Percentiles rank a stretch among this genome's conserved stretches.
These are phyloP conservation scores for Leucoraja ocellata DNA, from an alignment of 2,797 vertebrate genomes.

Conservation along the genomic window DNA sequence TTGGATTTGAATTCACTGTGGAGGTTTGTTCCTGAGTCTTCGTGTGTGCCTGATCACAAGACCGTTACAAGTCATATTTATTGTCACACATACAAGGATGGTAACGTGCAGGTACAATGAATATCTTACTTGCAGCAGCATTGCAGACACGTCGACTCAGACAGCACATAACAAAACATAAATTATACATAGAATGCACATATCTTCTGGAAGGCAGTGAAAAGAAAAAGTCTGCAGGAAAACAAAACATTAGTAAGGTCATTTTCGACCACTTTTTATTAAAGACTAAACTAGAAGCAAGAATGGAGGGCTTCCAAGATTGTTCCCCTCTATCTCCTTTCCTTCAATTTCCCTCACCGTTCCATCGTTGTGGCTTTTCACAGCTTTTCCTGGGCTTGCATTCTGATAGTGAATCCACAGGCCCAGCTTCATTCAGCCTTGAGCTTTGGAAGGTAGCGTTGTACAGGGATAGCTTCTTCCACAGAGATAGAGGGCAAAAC, in stretches of 20 bases:
- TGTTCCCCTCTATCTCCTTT: too few relatives aligned
- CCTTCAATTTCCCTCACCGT: too few relatives aligned
- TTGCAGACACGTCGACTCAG: too few relatives aligned
- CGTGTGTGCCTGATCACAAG: neutral
- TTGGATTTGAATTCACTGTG: neutral
- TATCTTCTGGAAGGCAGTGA: too few relatives aligned
- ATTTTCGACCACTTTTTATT: neutral
- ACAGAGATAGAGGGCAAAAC: neutral
- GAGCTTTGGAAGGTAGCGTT: neutral
- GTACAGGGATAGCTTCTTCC: neutral
- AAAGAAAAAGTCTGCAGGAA: too few relatives aligned
- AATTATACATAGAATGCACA: too few relatives aligned
- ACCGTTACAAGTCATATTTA: neutral
- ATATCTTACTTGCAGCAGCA: too few relatives aligned
- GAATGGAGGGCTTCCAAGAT: neutral
- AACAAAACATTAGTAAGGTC: too few relatives aligned
- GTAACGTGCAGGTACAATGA: too few relatives aligned
- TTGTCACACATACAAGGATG: too few relatives aligned
- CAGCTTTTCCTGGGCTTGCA: neutral
- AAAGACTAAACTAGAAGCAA: neutral
- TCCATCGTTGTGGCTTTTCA: neutral
- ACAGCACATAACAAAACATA: too few relatives aligned
- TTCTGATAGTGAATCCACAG: neutral
- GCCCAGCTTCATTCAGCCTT: neutral
- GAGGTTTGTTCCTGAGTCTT: neutral